A percentile compares a stretch with the other conserved stretches of the same genome.
phyloP scores from a whole-genome alignment of 2,797 vertebrate species.

The Artibeus jamaicensis region DNA sequence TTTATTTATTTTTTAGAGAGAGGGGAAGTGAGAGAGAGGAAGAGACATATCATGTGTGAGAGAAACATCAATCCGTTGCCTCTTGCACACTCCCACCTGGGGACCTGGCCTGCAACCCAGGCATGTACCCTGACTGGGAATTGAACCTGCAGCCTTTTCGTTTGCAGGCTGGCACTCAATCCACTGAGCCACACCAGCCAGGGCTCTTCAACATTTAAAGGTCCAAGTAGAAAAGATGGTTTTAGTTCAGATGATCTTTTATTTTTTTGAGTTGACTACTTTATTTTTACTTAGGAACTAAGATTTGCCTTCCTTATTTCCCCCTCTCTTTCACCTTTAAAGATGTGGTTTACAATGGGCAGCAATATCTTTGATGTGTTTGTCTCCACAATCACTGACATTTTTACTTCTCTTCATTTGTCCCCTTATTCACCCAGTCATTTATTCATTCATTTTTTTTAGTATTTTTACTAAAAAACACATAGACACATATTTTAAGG shows the following conservation, averaged over 20 bases:
- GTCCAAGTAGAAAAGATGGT: background rate
- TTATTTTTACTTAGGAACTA: background rate
- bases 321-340: background rate
- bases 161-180: too few species aligned
- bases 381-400: background rate
- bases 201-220: background rate
- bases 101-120: too few species aligned
- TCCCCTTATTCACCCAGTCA: background rate
- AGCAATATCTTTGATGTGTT: background rate
- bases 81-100: too few species aligned
- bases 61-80: too few species aligned
- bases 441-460: too few species aligned
- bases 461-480: background rate
- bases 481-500: too few species aligned
- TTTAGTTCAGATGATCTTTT: background rate
- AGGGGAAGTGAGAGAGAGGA: too few species aligned
- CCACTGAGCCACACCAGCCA: too few species aligned
- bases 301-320: background rate
- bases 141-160: too few species aligned
- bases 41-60: too few species aligned
- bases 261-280: background rate
- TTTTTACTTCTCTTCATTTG: background rate
- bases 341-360: background rate
- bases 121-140: too few species aligned
- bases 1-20: background rate